Evolutionary conservation across 2,113 vertebrate genomes (phyloP).

Genomic region (Pleuronectes platessa): DNA sequence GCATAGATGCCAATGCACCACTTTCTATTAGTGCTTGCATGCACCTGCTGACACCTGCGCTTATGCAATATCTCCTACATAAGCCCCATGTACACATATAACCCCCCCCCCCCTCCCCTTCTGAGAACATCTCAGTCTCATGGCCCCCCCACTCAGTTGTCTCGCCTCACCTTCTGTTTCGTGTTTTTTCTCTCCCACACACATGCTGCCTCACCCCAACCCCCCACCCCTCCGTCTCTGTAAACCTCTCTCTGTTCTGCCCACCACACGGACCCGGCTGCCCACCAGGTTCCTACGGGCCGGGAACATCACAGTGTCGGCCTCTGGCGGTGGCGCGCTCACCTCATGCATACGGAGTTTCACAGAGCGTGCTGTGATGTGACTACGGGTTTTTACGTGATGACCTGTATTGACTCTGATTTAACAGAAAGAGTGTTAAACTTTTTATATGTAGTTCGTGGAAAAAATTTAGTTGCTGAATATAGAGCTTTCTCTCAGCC

Average conservation of each 20-base stretch:
- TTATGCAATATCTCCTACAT: conserved; percentile 71
- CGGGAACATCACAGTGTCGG: conserved; percentile 59
- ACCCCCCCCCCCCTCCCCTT: conserved; percentile 22
- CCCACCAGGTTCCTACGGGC: conserved; percentile 59
- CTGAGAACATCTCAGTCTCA: conserved; percentile 72
- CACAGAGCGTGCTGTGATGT: background rate
- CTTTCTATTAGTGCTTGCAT: conserved; percentile 63
- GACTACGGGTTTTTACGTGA: background rate
- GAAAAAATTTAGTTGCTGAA: background rate
- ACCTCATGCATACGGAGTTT: background rate
- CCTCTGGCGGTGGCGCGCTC: conserved; percentile 60
- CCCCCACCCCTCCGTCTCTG: conserved; percentile 42
- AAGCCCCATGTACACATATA: conserved; percentile 45
- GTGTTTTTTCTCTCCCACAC: conserved; percentile 75
- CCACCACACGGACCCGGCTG: conserved; percentile 72
- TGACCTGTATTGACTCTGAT: background rate
- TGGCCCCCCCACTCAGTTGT: conserved; percentile 78
- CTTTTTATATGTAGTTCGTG: background rate
- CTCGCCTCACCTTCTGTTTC: conserved; percentile 79
- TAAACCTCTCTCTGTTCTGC: conserved; percentile 71
- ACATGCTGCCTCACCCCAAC: conserved; percentile 65
- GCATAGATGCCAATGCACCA: conserved; percentile 69
- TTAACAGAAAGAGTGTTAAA: background rate
- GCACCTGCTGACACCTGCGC: conserved; percentile 77
- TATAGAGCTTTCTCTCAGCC: background rate